A percentile compares a stretch with the other conserved stretches of the same genome.
Conservation (phyloP, 2,888 invertebrate species). For the Lycaena phlaeas region DNA sequence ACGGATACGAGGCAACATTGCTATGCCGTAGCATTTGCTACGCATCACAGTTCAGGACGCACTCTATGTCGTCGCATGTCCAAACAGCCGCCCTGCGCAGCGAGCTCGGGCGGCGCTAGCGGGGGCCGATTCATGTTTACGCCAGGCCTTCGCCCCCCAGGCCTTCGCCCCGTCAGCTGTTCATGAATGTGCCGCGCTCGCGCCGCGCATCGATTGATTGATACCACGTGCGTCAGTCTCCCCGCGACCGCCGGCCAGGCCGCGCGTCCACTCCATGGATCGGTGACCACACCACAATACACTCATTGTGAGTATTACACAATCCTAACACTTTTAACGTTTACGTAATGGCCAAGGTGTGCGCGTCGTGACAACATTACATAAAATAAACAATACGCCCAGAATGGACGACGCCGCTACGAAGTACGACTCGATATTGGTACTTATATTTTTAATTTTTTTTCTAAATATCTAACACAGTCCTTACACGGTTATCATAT, state of each 20-base stretch:
- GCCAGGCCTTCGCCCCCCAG: conserved; percentile 37
- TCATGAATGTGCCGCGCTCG: conserved; percentile 66
- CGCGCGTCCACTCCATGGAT: conserved; percentile 53
- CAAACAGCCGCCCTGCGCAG: conserved; percentile 22
- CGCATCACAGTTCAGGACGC: not conserved
- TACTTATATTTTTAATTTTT: too few relatives aligned
- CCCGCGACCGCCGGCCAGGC: conserved; percentile 48
- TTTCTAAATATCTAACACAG: too few relatives aligned
- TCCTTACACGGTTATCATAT: too few relatives aligned
- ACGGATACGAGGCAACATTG: too few relatives aligned
- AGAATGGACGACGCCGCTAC: not conserved
- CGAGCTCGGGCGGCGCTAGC: conserved; percentile 24
- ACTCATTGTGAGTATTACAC: not conserved
- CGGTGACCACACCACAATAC: conserved; percentile 41
- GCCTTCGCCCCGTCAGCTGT: conserved; percentile 56
- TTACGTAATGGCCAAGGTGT: conserved; percentile 55
- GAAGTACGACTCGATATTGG: too few relatives aligned
- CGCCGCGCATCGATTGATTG: conserved; percentile 65
- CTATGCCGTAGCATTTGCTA: too few relatives aligned
- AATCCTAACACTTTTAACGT: conserved; percentile 18
- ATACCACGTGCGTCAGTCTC: conserved; percentile 40
- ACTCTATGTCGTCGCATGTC: conserved; percentile 8
- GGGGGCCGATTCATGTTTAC: conserved; percentile 66
- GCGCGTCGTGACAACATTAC: conserved; percentile 24
- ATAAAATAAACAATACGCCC: conserved; percentile 37